Evolutionary conservation across 1,140 invertebrate genomes (phyloP).

Genomic region (Notospermus geniculatus): DNA sequence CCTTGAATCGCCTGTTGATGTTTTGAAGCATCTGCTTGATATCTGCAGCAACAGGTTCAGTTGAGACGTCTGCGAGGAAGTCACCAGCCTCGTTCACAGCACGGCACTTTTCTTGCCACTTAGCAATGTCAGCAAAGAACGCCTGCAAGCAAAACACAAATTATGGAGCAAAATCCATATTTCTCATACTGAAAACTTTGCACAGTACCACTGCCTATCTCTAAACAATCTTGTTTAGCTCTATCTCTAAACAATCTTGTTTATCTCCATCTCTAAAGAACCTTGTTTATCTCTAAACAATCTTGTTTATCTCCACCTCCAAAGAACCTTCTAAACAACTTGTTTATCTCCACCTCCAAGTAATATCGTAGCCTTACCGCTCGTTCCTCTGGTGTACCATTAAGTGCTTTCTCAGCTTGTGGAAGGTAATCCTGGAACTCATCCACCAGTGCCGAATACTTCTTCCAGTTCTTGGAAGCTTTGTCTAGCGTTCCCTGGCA

Average conservation of each 20-base stretch:
- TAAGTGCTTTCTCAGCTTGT: slow-evolving; percentile 69
- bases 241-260: too few species aligned
- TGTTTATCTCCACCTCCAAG: neutral
- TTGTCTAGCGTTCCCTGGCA: slow-evolving; percentile 86
- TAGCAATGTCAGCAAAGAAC: slow-evolving; percentile 77
- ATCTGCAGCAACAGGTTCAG: slow-evolving; percentile 73
- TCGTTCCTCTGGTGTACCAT: slow-evolving; percentile 72
- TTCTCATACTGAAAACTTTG: too few species aligned
- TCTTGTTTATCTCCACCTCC: too few species aligned
- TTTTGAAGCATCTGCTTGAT: slow-evolving; percentile 72
- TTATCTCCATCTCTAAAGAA: too few species aligned
- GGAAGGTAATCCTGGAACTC: slow-evolving; percentile 78
- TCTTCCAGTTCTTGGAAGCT: slow-evolving; percentile 82
- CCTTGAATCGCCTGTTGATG: slow-evolving; percentile 76
- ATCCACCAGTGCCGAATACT: slow-evolving; percentile 71
- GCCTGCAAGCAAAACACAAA: slow-evolving; percentile 35
- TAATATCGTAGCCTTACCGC: slow-evolving; percentile 59
- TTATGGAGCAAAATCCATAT: too few species aligned
- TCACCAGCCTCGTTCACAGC: slow-evolving; percentile 79
- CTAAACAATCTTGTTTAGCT: too few species aligned
- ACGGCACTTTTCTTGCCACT: slow-evolving; percentile 86
- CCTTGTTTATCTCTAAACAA: too few species aligned
- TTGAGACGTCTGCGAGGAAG: slow-evolving; percentile 83
- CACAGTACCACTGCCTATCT: too few species aligned
- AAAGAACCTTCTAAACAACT: neutral